Evolutionary conservation across 2,113 vertebrate species (phyloP), one percentile per base, ranked within the genome.

Genomic region (Coracopsis vasa): DNA sequence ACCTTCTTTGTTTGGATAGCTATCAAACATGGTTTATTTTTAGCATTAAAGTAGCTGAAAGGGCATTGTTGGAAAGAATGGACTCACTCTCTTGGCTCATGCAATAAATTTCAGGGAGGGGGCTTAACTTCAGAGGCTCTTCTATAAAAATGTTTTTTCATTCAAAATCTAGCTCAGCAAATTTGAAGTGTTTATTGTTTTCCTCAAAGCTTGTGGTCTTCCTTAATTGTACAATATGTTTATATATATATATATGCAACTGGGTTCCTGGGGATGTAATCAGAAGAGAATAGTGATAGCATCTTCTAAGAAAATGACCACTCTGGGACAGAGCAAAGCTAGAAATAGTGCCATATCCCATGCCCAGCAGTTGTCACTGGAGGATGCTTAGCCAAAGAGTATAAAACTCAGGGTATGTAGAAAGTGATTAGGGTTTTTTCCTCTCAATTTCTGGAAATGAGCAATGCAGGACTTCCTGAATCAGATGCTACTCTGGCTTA

Each of bases 21-120:
- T 91, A 97, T 97, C 95, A 97, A 97, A 97, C 78, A 94, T 96
- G 80, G 90, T 66, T 73, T 96, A 94, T 93, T 97, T 97, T 97
- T 97, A 97, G 95, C 95, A 97, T 97, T 96, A 97, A 97, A 98
- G 95, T 93, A 72, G 78, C 90, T 94, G 86, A 88, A 97, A 94
- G 74, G 62, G 61, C 94, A 97, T 97, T 97, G 95, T 97, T 97
- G 93, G 94, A 85, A 96, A 96, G 92, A 97, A 96, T 80, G 66
- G 91, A 31, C 77, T 70, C 90, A 42, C 80, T 69, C 91, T 90
- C 71, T 95, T 93, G 85, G 90, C 90, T 96, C 88, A 67, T 70
- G 83, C 24, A 88, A 51, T 73, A 75, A 96, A 91, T 65, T 94
- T 58, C 66, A 92, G 88, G 91, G 84, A 88, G 44, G 87, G 86